Conservation (phyloP, 2,113 vertebrate species). For the Ageneiosus marmoratus region DNA sequence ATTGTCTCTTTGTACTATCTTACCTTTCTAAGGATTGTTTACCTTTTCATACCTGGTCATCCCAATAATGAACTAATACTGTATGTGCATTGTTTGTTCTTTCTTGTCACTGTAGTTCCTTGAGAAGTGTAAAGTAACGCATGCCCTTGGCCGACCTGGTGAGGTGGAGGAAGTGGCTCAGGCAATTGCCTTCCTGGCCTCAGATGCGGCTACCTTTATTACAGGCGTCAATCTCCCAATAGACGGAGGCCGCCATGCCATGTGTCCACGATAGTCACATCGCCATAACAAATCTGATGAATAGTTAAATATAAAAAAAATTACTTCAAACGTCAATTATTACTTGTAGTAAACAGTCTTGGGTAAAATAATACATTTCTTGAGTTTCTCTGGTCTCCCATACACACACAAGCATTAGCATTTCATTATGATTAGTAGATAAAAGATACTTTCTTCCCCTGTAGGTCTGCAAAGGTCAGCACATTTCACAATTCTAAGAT, state of each 20-base stretch:
- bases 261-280: conserved; percentile 72
- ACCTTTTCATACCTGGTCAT: not conserved
- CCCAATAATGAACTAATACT: not conserved
- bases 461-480: not conserved
- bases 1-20: not conserved
- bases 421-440: not conserved
- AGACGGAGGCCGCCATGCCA: conserved; percentile 79
- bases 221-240: conserved; percentile 78
- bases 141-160: conserved; percentile 77
- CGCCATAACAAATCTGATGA: not conserved
- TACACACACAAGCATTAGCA: not conserved
- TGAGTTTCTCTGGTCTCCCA: not conserved
- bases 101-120: conserved; percentile 60
- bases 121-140: conserved; percentile 71
- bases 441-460: not conserved
- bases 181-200: conserved; percentile 79
- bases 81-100: not conserved
- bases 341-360: not conserved
- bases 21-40: not conserved
- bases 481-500: not conserved
- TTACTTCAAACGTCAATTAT: not conserved
- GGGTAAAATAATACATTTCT: not conserved
- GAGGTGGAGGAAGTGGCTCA: conserved; percentile 79
- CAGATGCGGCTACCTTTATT: conserved; percentile 79
- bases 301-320: not conserved